phyloP scores from a whole-genome alignment of 2,888 invertebrate genomes.

The Metellina segmentata region DNA sequence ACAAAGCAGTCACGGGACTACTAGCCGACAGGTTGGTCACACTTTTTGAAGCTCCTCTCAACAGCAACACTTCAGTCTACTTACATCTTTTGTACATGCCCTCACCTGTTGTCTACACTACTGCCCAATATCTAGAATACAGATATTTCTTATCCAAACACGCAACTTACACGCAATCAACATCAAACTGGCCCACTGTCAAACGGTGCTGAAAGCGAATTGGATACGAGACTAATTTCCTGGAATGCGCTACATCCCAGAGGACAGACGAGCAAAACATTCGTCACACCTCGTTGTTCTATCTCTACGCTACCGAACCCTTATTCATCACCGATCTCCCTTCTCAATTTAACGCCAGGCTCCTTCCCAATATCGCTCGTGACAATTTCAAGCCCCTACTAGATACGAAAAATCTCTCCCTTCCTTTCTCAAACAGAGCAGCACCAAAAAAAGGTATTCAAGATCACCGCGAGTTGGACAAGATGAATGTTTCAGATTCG shows the following conservation, averaged over 20 bases:
- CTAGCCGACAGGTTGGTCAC: too few species aligned
- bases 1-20: too few species aligned
- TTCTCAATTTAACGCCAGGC: constrained; percentile 49
- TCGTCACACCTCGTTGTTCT: constrained; percentile 19
- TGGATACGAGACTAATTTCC: constrained; percentile 40
- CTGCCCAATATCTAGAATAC: neutral
- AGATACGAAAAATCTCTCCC: neutral
- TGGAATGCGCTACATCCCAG: constrained; percentile 25
- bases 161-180: neutral
- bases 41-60: too few species aligned
- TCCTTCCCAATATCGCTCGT: neutral
- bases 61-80: too few species aligned
- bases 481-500: constrained; percentile 15
- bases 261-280: constrained; percentile 11
- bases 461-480: too few species aligned
- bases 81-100: too few species aligned
- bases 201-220: neutral
- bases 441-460: too few species aligned
- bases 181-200: neutral
- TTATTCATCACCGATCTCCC: constrained; percentile 28
- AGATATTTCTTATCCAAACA: neutral
- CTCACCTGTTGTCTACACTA: neutral
- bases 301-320: constrained; percentile 11
- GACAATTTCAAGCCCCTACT: constrained; percentile 12
- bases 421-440: too few species aligned